Evolutionary conservation across 2,888 invertebrate species (phyloP).

Genomic region (Chymomyza fuscimana): DNA sequence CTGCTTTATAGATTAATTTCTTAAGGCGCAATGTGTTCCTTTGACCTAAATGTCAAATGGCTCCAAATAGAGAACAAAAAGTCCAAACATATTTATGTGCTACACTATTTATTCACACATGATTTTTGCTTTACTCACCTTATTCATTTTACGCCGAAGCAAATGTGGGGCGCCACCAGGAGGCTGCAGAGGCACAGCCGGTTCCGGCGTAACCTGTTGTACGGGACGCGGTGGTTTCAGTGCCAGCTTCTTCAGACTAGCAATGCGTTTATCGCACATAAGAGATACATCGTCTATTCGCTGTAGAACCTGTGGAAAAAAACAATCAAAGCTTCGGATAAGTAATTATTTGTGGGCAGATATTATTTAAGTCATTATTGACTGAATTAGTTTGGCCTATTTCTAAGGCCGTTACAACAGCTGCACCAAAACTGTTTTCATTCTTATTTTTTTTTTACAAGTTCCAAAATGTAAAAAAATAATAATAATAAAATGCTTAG

Average conservation of each 20-base stretch:
- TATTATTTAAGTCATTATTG: not conserved
- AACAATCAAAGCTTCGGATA: not conserved
- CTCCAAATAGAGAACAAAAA: no score
- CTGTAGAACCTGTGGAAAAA: slow-evolving; percentile 87
- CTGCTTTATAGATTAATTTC: no score
- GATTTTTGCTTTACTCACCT: slow-evolving; percentile 67
- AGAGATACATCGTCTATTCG: slow-evolving; percentile 95
- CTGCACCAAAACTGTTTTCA: not conserved
- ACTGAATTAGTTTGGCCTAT: not conserved
- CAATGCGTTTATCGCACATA: slow-evolving; percentile 93
- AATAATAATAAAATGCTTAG: not conserved
- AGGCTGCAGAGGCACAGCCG: slow-evolving; percentile 82
- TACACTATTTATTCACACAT: not conserved
- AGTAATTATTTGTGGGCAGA: not conserved
- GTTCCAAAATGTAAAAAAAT: slow-evolving; percentile 15
- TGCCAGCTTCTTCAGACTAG: slow-evolving; percentile 86
- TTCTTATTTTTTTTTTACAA: not conserved
- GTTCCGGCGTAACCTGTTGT: slow-evolving; percentile 90
- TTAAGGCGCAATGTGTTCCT: no score
- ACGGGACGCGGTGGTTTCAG: slow-evolving; percentile 88
- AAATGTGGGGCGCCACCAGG: slow-evolving; percentile 82
- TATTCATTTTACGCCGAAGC: slow-evolving; percentile 72
- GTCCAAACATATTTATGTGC: no score
- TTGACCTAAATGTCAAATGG: no score
- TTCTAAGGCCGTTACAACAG: not conserved